Base-by-base conservation (phyloP, 2,797 vertebrate genomes). In the Bryconaethiops microstoma region DNA sequence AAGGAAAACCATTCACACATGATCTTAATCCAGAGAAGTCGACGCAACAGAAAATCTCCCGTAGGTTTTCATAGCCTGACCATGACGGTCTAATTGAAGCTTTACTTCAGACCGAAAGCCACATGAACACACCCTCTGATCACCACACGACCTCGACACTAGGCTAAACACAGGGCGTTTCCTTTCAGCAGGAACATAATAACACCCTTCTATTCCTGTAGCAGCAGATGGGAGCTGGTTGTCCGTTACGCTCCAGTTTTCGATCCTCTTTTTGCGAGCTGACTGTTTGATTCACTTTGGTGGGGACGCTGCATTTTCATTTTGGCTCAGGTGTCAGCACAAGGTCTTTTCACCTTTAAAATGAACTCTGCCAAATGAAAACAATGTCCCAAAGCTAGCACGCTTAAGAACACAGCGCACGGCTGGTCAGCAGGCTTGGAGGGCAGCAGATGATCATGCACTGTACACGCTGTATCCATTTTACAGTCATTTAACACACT, bases 151-250 rank as follows among this genome's bases (percentile, higher is more conserved):
- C 91, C 92, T 92, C 90, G 79, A 87, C 90, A 91, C 92, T 91
- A 89, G 91, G 90, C 89, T 93, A 93, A 94, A 94, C 91, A 94
- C 91, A 91, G 94, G 94, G 94, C 94, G 94, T 94, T 93, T 93
- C 92, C 83, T 90, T 92, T 90, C 91, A 74, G 88, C 83, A 81
- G 86, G 89, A 88, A 89, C 92, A 91, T 94, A 95, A 95, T 95
- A 91, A 95, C 89, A 95, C 86, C 89, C 90, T 95, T 91, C 94
- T 95, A 95, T 95, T 95, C 94, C 88, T 91, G 92, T 86, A 89
- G 86, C 83, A 87, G 92, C 93, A 94, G 93, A 94, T 94, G 94
- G 93, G 93, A 92, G 93, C 91, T 88, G 90, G 88, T 90, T 91
- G 89, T 84, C 90, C 89, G 85, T 88, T 88, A 88, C 91, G 77